phyloP scores from a whole-genome alignment of 2,888 invertebrate species.

The Amaurobius ferox region DNA sequence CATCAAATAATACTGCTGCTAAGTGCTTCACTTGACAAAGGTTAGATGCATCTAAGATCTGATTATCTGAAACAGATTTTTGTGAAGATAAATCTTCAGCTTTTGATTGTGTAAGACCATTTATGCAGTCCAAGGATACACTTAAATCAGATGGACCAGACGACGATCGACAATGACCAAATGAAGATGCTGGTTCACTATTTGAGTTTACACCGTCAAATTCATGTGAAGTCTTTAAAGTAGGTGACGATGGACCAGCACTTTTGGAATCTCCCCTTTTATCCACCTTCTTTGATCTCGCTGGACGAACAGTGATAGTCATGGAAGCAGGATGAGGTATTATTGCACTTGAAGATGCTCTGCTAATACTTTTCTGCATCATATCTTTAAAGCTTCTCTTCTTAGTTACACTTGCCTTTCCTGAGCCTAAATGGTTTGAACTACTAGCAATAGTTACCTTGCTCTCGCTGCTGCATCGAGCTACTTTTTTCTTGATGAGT shows the following conservation, averaged over 20 bases:
- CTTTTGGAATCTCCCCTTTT: conserved; percentile 6
- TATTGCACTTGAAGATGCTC: conserved; percentile 47
- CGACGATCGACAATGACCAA: conserved; percentile 48
- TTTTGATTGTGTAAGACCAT: not conserved
- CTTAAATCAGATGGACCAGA: conserved; percentile 55
- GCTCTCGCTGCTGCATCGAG: conserved; percentile 32
- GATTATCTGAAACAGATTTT: conserved; percentile 18
- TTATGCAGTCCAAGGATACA: not conserved
- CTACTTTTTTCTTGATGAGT: conserved; percentile 20
- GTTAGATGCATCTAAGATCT: conserved; percentile 21
- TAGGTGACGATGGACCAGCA: conserved; percentile 54
- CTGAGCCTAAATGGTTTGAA: not conserved
- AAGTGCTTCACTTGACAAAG: conserved; percentile 49
- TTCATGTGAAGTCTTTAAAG: conserved; percentile 11
- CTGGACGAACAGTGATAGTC: conserved; percentile 48
- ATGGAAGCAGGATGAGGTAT: conserved; percentile 61
- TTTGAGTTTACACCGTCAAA: conserved; percentile 5
- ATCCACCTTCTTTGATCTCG: conserved; percentile 11
- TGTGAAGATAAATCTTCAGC: not conserved
- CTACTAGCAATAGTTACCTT: not conserved
- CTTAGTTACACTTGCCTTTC: conserved; percentile 30
- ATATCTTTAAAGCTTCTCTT: conserved; percentile 57
- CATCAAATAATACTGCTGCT: conserved; percentile 53
- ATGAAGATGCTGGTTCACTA: not conserved
- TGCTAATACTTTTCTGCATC: conserved; percentile 25